Percentiles rank a stretch among this genome's conserved stretches.
phyloP scores from a whole-genome alignment of 2,113 vertebrate genomes.

The Tupaia tana region DNA sequence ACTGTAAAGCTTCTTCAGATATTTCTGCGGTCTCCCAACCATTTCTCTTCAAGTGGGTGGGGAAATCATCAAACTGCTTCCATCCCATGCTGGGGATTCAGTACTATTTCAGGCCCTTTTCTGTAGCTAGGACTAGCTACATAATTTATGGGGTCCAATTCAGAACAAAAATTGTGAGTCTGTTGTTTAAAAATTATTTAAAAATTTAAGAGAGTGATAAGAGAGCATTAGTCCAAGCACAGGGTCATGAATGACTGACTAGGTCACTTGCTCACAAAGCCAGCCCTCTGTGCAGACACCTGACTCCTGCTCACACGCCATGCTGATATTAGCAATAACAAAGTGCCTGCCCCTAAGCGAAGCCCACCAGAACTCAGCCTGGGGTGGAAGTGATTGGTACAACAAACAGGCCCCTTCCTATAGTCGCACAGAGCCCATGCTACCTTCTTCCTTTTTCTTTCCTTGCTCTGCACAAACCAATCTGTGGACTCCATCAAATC shows the following conservation, averaged over 20 bases:
- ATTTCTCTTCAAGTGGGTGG: neutral
- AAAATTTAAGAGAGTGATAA: neutral
- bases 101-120: neutral
- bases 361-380: neutral
- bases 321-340: neutral
- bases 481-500: neutral
- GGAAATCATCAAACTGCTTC: neutral
- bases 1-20: neutral
- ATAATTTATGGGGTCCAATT: neutral
- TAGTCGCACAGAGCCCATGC: neutral
- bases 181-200: slow-evolving; percentile 5
- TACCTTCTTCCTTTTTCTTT: neutral
- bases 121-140: neutral
- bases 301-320: neutral
- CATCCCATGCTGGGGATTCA: neutral
- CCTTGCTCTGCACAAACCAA: neutral
- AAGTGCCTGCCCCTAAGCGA: neutral
- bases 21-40: neutral
- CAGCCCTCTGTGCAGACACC: neutral
- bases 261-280: neutral
- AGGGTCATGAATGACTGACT: neutral
- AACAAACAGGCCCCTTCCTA: neutral
- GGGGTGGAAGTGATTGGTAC: neutral
- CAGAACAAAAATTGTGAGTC: neutral
- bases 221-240: neutral